Evolutionary conservation across 2,888 invertebrate genomes (phyloP).

Genomic region (Liposcelis brunnea): DNA sequence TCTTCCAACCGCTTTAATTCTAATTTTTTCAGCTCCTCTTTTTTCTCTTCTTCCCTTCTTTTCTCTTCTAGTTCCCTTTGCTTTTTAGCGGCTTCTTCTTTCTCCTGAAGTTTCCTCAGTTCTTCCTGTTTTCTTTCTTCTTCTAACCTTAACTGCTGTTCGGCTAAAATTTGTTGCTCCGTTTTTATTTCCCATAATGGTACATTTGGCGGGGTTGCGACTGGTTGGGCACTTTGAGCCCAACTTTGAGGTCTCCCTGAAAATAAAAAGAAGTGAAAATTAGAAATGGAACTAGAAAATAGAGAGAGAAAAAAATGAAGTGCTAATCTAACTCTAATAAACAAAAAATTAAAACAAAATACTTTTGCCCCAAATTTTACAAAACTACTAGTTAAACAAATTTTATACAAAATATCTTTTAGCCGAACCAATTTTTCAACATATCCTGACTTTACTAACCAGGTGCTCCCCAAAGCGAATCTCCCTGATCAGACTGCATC

Average conservation of each 20-base stretch:
- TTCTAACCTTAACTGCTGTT: constrained; percentile 20
- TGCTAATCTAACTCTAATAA: too few species aligned
- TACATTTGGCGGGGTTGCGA: not conserved
- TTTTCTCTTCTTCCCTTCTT: constrained; percentile 31
- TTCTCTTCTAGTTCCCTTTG: constrained; percentile 32
- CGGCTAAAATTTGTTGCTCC: constrained; percentile 30
- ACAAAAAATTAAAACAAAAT: too few species aligned
- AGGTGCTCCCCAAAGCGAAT: constrained; percentile 19
- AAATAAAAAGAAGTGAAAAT: not conserved
- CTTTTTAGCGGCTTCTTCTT: constrained; percentile 33
- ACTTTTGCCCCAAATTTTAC: too few species aligned
- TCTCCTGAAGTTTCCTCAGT: constrained; percentile 19
- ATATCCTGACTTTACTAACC: too few species aligned
- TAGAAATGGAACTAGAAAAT: too few species aligned
- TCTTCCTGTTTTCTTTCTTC: constrained; percentile 32
- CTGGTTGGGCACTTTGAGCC: not conserved
- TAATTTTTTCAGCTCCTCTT: constrained; percentile 27
- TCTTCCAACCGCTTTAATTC: constrained; percentile 16
- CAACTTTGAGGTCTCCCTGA: not conserved
- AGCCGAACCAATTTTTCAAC: too few species aligned
- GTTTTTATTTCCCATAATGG: constrained; percentile 26
- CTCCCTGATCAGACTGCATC: constrained; percentile 15
- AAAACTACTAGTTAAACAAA: too few species aligned
- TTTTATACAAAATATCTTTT: too few species aligned
- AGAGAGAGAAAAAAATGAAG: too few species aligned